Conservation (phyloP, 2,888 invertebrate species). For the Habroteleia sp. region DNA sequence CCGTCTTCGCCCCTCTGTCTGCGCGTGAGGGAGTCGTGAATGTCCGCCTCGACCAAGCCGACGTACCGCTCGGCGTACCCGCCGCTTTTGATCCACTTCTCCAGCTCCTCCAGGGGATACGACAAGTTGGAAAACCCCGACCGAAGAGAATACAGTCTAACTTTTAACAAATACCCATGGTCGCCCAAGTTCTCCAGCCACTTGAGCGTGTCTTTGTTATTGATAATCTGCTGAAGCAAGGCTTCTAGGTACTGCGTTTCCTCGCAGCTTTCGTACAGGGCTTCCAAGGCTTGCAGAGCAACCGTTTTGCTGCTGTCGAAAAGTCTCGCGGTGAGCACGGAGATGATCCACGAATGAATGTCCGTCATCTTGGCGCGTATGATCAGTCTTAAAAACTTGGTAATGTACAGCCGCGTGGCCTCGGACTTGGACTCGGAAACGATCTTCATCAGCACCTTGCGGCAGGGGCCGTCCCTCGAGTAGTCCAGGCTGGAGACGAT, state of each 20-base stretch:
- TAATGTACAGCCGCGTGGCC: slow-evolving; percentile 90
- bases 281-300: slow-evolving; percentile 89
- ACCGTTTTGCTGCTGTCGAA: slow-evolving; percentile 92
- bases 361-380: slow-evolving; percentile 88
- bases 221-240: slow-evolving; percentile 70
- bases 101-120: slow-evolving; percentile 76
- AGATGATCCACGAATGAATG: slow-evolving; percentile 93
- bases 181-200: slow-evolving; percentile 83
- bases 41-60: slow-evolving; percentile 92
- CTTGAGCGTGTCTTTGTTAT: slow-evolving; percentile 77
- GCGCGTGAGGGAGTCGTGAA: slow-evolving; percentile 92
- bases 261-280: slow-evolving; percentile 96
- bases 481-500: slow-evolving; percentile 96
- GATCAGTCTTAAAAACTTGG: slow-evolving; percentile 93
- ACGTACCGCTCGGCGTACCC: slow-evolving; percentile 86
- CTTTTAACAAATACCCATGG: slow-evolving; percentile 82
- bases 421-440: slow-evolving; percentile 81
- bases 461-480: slow-evolving; percentile 86
- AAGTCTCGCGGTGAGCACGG: slow-evolving; percentile 91
- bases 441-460: slow-evolving; percentile 85
- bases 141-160: slow-evolving; percentile 82
- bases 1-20: slow-evolving; percentile 91
- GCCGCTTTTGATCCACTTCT: slow-evolving; percentile 76
- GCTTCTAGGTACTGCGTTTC: slow-evolving; percentile 82
- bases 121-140: slow-evolving; percentile 82